Conservation (phyloP, 2,888 invertebrate genomes). For the Melinopterus prodromus region DNA sequence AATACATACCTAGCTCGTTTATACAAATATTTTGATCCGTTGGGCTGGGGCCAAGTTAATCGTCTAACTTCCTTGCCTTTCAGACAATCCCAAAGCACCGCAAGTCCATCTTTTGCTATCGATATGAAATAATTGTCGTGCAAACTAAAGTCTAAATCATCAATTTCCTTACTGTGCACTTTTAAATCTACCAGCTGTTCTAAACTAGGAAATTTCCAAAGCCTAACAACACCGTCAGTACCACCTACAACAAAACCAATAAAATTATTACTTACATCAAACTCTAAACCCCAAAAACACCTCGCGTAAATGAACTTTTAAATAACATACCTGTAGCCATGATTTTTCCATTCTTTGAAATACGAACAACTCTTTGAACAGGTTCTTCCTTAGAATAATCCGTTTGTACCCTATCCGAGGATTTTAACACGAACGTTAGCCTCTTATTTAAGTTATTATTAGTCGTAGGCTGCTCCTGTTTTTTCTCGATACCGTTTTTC, state of each 20-base stretch:
- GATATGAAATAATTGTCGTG: conserved; percentile 79
- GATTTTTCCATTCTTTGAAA: conserved; percentile 75
- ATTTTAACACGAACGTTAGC: conserved; percentile 78
- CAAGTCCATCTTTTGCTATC: conserved; percentile 88
- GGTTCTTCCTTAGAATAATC: conserved; percentile 83
- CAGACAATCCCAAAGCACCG: conserved; percentile 79
- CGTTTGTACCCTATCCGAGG: conserved; percentile 84
- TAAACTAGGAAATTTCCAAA: conserved; percentile 91
- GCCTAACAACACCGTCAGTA: conserved; percentile 83
- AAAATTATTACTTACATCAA: conserved; percentile 67
- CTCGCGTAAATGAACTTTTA: not conserved
- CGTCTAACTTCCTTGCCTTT: conserved; percentile 73
- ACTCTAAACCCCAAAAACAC: not conserved
- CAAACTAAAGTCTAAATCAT: conserved; percentile 91
- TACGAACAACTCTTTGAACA: conserved; percentile 81
- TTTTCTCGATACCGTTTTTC: conserved; percentile 65
- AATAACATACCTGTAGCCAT: conserved; percentile 76
- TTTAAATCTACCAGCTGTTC: conserved; percentile 73
- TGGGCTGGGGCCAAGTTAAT: conserved; percentile 79
- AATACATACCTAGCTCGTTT: conserved; percentile 76
- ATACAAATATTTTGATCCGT: conserved; percentile 81
- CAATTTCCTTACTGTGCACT: conserved; percentile 90
- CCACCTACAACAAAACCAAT: conserved; percentile 65
- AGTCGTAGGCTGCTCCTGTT: conserved; percentile 65
- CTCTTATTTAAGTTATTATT: conserved; percentile 66